Evolutionary conservation across 2,797 vertebrate genomes (phyloP), one percentile per base, ranked within the genome.

Genomic region (Girardinus metallicus): DNA sequence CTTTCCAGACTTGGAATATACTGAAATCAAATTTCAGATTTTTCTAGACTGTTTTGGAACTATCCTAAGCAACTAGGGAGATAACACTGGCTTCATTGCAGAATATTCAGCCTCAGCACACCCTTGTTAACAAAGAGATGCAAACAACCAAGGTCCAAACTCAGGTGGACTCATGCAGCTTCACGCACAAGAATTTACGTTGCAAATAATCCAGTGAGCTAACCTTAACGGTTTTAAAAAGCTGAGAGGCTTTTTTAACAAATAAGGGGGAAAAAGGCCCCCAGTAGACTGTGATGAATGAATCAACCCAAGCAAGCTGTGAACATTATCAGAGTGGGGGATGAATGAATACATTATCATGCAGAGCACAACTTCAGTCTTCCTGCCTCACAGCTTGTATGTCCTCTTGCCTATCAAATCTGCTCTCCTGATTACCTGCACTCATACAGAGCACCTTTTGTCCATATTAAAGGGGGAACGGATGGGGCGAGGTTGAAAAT

Each of bases 301-400:
- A 92, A 92, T 91, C 88, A 90, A 88, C 87, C 83, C 81, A 77
- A 86, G 89, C 91, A 80, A 87, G 92, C 92, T 89, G 91, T 80
- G 88, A 92, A 92, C 89, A 90, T 91, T 89, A 93, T 94, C 91
- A 88, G 90, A 90, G 85, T 70, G 84, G 81, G 82, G 85, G 80
- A 85, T 91, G 87, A 94, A 94, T 93, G 89, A 91, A 90, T 86
- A 80, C 80, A 94, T 95, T 93, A 93, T 77, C 80, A 95, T 94
- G 91, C 92, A 84, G 83, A 85, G 82, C 87, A 90, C 88, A 90
- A 85, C 86, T 92, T 89, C 87, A 79, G 81, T 86, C 89, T 88
- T 86, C 88, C 86, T 89, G 86, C 86, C 78, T 92, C 91, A 87
- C 92, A 92, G 91, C 87, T 88, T 85, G 90, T 88, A 87, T 83